Base-by-base conservation (phyloP, 2,797 vertebrate species). In the Phrynocephalus forsythii region DNA sequence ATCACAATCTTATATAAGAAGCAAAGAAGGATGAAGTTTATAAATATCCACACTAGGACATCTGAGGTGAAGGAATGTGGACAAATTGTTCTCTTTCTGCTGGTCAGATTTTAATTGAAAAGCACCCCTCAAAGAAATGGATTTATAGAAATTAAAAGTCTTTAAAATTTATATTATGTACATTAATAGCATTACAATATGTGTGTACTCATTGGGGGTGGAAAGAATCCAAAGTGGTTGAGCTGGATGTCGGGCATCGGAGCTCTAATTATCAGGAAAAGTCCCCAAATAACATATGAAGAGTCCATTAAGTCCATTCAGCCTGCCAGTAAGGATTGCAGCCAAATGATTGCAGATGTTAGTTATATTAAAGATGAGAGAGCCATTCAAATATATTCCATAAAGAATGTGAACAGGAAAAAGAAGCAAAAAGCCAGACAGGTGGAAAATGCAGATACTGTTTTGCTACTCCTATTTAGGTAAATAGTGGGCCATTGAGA, bases 381-480 rank as follows among this genome's bases (percentile, higher is more conserved):
- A 76, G 67, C 79, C 38, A 82, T 87, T 87, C n/a, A 67, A n/a
- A 75, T 75, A 75, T 28, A n/a, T 30, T 68, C 56, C 48, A 67
- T 26, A 28, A 26, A 72, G 26, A 22, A 50, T 50, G n/a, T 66
- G 56, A 84, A 63, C 28, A 48, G 66, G 67, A 22, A 85, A 16
- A 85, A 67, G 1, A 20, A 30, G 30, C 16, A 48, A 87, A 15
- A 63, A 63, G 60, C 16, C 60, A 63, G 60, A 52, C 86, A 81
- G 56, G 69, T 87, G 86, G 28, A 76, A 33, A 68, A 76, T 82
- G 28, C 33, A 81, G 79, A 75, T 81, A 87, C 22, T 28, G 22
- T 24, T 28, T 33, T 75, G 79, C 13, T 50, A 82, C 69, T n/a
- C 33, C 24, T 26, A 30, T 66, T 67, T 30, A 48, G 7, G 26